phyloP scores from a whole-genome alignment of 2,797 vertebrate species.

The Astyanax mexicanus region DNA sequence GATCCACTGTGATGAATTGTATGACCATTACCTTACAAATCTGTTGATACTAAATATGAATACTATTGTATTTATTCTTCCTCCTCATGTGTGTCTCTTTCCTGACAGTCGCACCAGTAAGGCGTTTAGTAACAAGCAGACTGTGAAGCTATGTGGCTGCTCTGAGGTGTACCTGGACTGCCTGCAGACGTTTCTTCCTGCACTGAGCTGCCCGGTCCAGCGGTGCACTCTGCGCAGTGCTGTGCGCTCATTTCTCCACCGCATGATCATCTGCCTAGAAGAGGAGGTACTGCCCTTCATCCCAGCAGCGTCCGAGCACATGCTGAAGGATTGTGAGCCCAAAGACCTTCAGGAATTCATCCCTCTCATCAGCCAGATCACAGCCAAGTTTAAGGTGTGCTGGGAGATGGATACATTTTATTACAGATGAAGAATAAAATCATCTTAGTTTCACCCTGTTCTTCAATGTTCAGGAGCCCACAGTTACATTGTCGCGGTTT shows the following conservation, averaged over 20 bases:
- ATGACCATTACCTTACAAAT: too few species aligned
- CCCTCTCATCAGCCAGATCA: slow-evolving; percentile 98
- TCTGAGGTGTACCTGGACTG: slow-evolving; percentile 96
- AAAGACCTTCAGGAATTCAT: slow-evolving; percentile 99
- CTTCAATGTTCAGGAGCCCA: too few species aligned
- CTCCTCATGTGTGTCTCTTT: not conserved
- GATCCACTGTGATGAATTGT: too few species aligned
- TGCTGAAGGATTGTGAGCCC: slow-evolving; percentile 98
- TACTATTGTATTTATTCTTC: not conserved
- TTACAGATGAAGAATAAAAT: too few species aligned
- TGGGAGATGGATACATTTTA: too few species aligned
- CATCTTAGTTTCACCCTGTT: too few species aligned
- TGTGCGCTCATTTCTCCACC: slow-evolving; percentile 95
- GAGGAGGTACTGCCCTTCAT: slow-evolving; percentile 97
- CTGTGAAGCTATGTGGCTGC: slow-evolving; percentile 95
- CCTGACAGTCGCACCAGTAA: slow-evolving; percentile 93
- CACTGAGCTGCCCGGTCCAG: slow-evolving; percentile 93
- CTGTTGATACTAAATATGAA: not conserved
- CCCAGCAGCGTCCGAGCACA: slow-evolving; percentile 94
- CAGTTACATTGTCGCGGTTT: too few species aligned
- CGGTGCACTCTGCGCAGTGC: slow-evolving; percentile 89
- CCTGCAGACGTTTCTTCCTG: slow-evolving; percentile 92
- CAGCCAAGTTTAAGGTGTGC: slow-evolving; percentile 96
- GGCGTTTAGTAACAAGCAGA: slow-evolving; percentile 99
- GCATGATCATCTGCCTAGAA: slow-evolving; percentile 99